These are phyloP conservation scores for Ctenoplectra terminalis DNA, from an alignment of 1,140 invertebrate genomes.

Conservation along the genomic window DNA sequence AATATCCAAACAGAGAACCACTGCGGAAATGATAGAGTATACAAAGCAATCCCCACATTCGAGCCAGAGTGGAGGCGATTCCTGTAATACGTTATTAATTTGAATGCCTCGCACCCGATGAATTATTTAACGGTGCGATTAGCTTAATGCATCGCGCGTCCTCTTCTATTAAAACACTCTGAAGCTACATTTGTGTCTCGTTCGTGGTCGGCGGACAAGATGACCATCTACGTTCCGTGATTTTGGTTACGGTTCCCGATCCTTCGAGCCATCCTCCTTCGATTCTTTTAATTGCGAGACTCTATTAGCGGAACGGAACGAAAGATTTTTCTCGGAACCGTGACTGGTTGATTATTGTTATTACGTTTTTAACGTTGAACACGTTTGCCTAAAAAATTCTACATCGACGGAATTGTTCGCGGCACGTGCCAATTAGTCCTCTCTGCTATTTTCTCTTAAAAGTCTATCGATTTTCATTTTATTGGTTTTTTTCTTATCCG, in stretches of 20 bases:
- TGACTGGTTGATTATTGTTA: constrained; percentile 53
- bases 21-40: constrained; percentile 69
- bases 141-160: constrained; percentile 60
- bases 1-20: constrained; percentile 62
- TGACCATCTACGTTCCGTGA: constrained; percentile 19
- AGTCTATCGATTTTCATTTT: no score
- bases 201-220: background rate
- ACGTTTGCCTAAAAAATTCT: background rate
- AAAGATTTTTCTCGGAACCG: constrained; percentile 42
- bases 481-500: no score
- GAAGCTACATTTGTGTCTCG: background rate
- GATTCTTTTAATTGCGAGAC: constrained; percentile 55
- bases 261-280: background rate
- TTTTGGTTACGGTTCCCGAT: constrained; percentile 10
- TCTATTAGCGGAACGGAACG: constrained; percentile 1
- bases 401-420: background rate
- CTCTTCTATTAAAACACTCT: constrained; percentile 28
- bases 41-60: constrained; percentile 61
- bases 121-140: constrained; percentile 70
- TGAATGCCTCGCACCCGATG: constrained; percentile 66
- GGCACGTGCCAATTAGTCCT: constrained; percentile 53
- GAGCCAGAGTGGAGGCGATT: constrained; percentile 63
- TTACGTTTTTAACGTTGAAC: constrained; percentile 34
- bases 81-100: constrained; percentile 71
- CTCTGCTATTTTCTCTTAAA: no score